Evolutionary conservation across 1,140 invertebrate genomes (phyloP).

Genomic region (Papilio aristodemus): DNA sequence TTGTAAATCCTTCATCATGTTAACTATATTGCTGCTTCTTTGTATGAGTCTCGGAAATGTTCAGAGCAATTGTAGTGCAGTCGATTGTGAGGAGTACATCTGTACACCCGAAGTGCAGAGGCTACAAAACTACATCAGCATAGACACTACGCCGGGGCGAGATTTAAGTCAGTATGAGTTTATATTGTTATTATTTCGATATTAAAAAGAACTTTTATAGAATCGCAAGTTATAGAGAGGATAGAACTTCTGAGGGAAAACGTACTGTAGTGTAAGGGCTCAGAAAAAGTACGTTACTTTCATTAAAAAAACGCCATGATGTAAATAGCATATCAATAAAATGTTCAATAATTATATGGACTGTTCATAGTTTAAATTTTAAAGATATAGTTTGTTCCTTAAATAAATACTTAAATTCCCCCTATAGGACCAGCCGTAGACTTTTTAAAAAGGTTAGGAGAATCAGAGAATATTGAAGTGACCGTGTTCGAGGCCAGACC

Average conservation of each 20-base stretch:
- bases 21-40: neutral
- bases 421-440: neutral
- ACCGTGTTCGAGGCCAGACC: neutral
- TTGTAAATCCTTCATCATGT: too few relatives aligned
- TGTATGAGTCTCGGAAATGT: neutral
- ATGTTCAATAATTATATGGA: too few relatives aligned
- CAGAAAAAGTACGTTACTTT: too few relatives aligned
- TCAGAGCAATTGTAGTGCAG: neutral
- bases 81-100: neutral
- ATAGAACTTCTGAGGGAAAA: too few relatives aligned
- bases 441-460: neutral
- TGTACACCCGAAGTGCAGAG: neutral
- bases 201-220: too few relatives aligned
- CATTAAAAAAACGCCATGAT: too few relatives aligned
- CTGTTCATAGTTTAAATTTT: neutral
- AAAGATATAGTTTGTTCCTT: too few relatives aligned
- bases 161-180: slow-evolving; percentile 1
- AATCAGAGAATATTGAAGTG: neutral
- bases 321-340: too few relatives aligned
- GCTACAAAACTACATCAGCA: neutral
- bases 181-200: neutral
- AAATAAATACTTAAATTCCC: neutral
- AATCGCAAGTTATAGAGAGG: too few relatives aligned
- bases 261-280: too few relatives aligned
- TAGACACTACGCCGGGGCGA: neutral